phyloP scores from a whole-genome alignment of 2,888 invertebrate genomes.

The Ormyrus pomaceus region DNA sequence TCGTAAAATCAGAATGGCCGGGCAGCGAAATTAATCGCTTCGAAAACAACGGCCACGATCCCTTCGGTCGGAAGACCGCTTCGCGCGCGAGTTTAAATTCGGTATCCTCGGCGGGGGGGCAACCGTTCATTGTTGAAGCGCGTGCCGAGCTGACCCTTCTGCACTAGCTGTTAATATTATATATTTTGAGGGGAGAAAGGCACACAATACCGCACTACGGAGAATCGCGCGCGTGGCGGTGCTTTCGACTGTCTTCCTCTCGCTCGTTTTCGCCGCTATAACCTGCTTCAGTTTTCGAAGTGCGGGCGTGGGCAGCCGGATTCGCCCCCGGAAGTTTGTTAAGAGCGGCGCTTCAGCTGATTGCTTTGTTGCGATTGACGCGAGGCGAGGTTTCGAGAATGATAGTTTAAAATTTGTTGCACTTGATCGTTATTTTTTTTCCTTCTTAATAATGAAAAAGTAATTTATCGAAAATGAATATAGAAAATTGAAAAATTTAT shows the following conservation, averaged over 20 bases:
- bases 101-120: conserved; percentile 16
- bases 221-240: conserved; percentile 6
- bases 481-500: no score
- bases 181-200: conserved; percentile 42
- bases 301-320: not conserved
- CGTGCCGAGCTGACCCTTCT: not conserved
- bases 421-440: no score
- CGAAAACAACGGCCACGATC: conserved; percentile 7
- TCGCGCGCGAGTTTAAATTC: conserved; percentile 33
- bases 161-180: conserved; percentile 46
- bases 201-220: conserved; percentile 5
- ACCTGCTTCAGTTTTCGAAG: conserved; percentile 64
- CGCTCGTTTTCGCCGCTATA: conserved; percentile 49
- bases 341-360: no score
- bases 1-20: conserved; percentile 16
- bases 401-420: no score
- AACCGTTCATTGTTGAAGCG: conserved; percentile 18
- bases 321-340: not conserved
- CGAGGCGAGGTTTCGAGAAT: no score
- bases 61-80: not conserved
- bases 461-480: no score
- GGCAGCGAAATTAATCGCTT: conserved; percentile 19
- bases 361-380: no score
- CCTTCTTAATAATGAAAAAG: no score
- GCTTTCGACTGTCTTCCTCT: not conserved